These are phyloP conservation scores for Flabesymbios commensalis DNA, from an alignment of 2,888 invertebrate species.

Conservation along the genomic window DNA sequence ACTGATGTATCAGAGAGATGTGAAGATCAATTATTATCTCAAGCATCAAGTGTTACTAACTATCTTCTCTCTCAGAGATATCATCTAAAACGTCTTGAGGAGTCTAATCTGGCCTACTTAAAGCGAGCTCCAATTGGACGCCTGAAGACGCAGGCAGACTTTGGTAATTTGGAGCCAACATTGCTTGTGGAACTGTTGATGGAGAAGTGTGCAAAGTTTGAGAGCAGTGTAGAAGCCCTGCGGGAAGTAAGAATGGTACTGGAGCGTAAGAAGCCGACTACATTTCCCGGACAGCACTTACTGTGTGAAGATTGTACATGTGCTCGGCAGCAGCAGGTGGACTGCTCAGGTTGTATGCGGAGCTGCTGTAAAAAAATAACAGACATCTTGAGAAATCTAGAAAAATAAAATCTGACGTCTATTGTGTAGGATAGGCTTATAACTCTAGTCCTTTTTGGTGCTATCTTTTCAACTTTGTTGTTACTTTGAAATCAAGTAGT, in stretches of 20 bases:
- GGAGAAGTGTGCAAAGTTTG: constrained; percentile 38
- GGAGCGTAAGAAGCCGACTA: constrained; percentile 40
- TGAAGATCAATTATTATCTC: constrained; percentile 33
- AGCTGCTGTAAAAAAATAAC: constrained; percentile 37
- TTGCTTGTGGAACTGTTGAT: constrained; percentile 29
- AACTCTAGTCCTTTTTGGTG: too few relatives aligned
- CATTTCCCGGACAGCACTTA: constrained; percentile 38
- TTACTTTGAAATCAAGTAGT: too few relatives aligned
- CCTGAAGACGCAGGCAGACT: constrained; percentile 30
- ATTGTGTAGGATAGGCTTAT: too few relatives aligned
- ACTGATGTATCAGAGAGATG: constrained; percentile 28
- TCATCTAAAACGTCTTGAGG: constrained; percentile 27
- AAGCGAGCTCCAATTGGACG: constrained; percentile 31
- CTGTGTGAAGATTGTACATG: constrained; percentile 34
- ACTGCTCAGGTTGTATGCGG: constrained; percentile 35
- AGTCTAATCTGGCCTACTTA: constrained; percentile 32
- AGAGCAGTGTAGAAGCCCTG: constrained; percentile 32
- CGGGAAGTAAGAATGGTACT: constrained; percentile 39
- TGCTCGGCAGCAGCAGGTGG: constrained; percentile 38
- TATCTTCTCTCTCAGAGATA: constrained; percentile 34
- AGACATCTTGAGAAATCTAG: constrained; percentile 27
- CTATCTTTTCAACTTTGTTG: too few relatives aligned
- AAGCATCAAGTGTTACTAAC: constrained; percentile 33
- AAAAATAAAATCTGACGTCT: constrained; percentile 14
- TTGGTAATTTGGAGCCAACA: constrained; percentile 29